Evolutionary conservation across 2,797 vertebrate species (phyloP).

Genomic region (Neoniphon sammara): DNA sequence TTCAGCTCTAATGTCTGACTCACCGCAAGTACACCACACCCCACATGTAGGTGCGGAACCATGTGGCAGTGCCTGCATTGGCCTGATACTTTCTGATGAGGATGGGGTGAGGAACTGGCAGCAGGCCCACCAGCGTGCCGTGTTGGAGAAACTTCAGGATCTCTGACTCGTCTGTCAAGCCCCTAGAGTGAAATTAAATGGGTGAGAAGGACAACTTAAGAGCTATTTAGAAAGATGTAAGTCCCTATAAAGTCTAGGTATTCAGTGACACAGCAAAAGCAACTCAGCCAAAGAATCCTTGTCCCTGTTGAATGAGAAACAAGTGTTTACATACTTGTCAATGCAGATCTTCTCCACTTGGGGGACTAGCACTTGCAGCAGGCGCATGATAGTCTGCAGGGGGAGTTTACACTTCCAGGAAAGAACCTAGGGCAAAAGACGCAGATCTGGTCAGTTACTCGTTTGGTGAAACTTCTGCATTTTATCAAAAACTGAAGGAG

Average conservation of each 20-base stretch:
- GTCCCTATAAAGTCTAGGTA: neutral
- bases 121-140: constrained; percentile 95
- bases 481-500: neutral
- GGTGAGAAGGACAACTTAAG: neutral
- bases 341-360: constrained; percentile 99
- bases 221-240: neutral
- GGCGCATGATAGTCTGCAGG: constrained; percentile 97
- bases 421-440: constrained; percentile 80
- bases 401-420: constrained; percentile 98
- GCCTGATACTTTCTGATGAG: constrained; percentile 99
- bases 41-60: constrained; percentile 99
- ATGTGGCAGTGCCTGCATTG: constrained; percentile 97
- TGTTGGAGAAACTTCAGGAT: constrained; percentile 98
- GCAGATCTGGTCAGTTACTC: neutral
- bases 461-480: neutral
- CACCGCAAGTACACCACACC: constrained; percentile 98
- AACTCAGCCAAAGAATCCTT: neutral
- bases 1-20: constrained; percentile 47
- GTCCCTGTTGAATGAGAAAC: neutral
- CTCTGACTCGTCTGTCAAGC: constrained; percentile 97
- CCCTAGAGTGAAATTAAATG: constrained; percentile 78
- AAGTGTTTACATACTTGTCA: constrained; percentile 88
- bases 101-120: constrained; percentile 98
- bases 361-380: constrained; percentile 96
- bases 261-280: neutral